These are phyloP conservation scores for Megaustenia siamemsis DNA, from an alignment of 2,888 invertebrate genomes.

Conservation along the genomic window DNA sequence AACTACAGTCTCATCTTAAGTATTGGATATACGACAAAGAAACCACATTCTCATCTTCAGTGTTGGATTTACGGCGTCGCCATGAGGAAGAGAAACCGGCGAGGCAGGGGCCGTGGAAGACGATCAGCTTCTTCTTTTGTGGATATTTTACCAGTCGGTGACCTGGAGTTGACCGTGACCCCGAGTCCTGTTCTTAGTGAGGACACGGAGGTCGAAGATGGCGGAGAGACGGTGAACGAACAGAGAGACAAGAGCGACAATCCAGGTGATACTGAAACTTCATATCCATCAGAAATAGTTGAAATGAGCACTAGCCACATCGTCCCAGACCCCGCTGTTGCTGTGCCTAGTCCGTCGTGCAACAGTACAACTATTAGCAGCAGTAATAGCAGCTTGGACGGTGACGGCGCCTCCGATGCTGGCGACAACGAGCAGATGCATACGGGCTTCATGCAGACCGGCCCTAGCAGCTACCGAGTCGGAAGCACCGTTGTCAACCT, in stretches of 20 bases:
- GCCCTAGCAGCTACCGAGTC: conserved; percentile 57
- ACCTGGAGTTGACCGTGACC: neutral
- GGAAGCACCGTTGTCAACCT: conserved; percentile 58
- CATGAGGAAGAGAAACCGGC: conserved; percentile 41
- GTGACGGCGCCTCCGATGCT: conserved; percentile 33
- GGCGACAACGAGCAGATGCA: conserved; percentile 52
- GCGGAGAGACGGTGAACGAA: neutral
- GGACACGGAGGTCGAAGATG: conserved; percentile 38
- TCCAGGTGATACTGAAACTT: neutral
- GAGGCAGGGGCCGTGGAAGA: conserved; percentile 31
- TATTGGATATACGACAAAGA: neutral
- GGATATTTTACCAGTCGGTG: conserved; percentile 2
- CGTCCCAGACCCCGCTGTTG: neutral
- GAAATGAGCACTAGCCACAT: neutral
- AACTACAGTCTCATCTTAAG: too few species aligned
- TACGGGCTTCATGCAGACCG: conserved; percentile 59
- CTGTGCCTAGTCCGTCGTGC: conserved; percentile 3
- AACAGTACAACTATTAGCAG: neutral
- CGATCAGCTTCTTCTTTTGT: neutral
- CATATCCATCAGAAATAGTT: neutral
- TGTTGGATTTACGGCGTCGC: conserved; percentile 45
- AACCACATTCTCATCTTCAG: too few species aligned
- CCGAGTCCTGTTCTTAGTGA: conserved; percentile 34
- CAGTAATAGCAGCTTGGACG: conserved; percentile 36
- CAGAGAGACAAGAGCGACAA: neutral